Evolutionary conservation across 2,113 vertebrate genomes (phyloP).

Genomic region (Acanthochromis polyacanthus): DNA sequence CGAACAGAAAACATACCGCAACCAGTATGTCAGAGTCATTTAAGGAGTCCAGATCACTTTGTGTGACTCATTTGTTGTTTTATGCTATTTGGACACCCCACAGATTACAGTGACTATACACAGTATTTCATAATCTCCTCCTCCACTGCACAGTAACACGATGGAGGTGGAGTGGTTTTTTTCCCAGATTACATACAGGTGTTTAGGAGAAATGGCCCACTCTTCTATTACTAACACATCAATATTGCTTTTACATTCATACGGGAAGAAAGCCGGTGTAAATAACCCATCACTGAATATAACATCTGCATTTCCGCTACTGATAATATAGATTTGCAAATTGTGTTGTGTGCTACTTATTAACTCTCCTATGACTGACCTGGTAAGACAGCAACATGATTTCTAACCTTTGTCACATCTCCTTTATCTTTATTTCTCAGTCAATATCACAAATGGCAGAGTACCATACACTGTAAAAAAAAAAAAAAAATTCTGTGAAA

Average conservation of each 20-base stretch:
- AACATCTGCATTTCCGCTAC: background rate
- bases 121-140: constrained; percentile 43
- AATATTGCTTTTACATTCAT: background rate
- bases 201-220: constrained; percentile 6
- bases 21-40: background rate
- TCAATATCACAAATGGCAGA: background rate
- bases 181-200: constrained; percentile 42
- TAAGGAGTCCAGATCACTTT: background rate
- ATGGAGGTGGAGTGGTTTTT: background rate
- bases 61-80: constrained; percentile 26
- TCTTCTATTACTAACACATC: background rate
- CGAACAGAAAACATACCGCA: background rate
- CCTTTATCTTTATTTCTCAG: background rate
- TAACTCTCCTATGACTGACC: background rate
- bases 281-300: background rate
- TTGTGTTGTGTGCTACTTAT: background rate
- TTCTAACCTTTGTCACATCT: background rate
- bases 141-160: constrained; percentile 49
- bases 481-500: too few species aligned
- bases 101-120: constrained; percentile 2
- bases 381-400: background rate
- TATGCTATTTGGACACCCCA: background rate
- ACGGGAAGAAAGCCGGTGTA: too few species aligned
- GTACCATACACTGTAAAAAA: background rate
- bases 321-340: too few species aligned